Evolutionary conservation across 2,888 invertebrate species (phyloP).

Genomic region (Caenorhabditis imperialis): DNA sequence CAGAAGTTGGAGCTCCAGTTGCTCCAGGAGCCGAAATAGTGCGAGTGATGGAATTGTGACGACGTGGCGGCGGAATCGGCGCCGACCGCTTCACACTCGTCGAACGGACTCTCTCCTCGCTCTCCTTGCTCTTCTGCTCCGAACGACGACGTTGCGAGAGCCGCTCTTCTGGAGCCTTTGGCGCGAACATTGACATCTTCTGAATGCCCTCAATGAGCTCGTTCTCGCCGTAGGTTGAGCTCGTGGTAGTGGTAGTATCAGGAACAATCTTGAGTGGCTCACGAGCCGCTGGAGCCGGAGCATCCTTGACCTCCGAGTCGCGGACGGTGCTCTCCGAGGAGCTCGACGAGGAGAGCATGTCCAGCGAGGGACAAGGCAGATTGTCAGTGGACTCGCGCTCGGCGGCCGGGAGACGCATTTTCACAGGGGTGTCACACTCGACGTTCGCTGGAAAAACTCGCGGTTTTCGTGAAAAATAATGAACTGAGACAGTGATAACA

Average conservation of each 20-base stretch:
- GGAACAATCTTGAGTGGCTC: slow-evolving; percentile 46
- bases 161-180: slow-evolving; percentile 45
- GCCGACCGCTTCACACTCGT: slow-evolving; percentile 23
- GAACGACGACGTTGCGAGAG: slow-evolving; percentile 51
- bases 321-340: slow-evolving; percentile 15
- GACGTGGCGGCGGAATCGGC: slow-evolving; percentile 11
- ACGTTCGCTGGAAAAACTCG: slow-evolving; percentile 37
- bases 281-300: slow-evolving; percentile 3
- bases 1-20: neutral
- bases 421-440: slow-evolving; percentile 46
- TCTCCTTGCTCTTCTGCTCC: slow-evolving; percentile 37
- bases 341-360: slow-evolving; percentile 22
- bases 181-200: slow-evolving; percentile 41
- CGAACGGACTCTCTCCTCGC: slow-evolving; percentile 26
- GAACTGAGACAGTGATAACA: too few species aligned
- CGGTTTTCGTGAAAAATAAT: too few species aligned
- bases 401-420: slow-evolving; percentile 34
- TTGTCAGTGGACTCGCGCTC: slow-evolving; percentile 16
- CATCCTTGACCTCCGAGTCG: neutral
- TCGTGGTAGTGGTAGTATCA: neutral
- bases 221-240: slow-evolving; percentile 7
- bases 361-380: slow-evolving; percentile 4
- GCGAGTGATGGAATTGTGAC: slow-evolving; percentile 22
- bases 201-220: slow-evolving; percentile 29
- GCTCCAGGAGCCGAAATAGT: slow-evolving; percentile 18